Base-by-base conservation (phyloP, 1,140 invertebrate species). In the Glossosoma conforme region DNA sequence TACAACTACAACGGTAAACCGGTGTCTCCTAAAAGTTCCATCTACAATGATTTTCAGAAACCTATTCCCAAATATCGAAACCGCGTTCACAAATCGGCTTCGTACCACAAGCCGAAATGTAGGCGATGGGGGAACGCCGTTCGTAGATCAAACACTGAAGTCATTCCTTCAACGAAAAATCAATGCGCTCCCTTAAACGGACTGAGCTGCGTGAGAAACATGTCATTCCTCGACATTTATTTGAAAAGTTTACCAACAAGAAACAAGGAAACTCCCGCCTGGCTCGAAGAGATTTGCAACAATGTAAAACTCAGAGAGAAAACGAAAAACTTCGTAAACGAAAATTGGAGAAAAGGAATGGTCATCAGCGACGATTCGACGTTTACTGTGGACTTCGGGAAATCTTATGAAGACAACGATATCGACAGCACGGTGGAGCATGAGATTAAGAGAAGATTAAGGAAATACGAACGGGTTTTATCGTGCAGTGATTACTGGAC, bases 171-270 rank as follows among this genome's bases (percentile, higher is more conserved):
- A 13, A 30, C 30, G 13, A 52, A 51, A 46, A 37, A 44, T 4
- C 33, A 52, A 11, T 44, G n/a, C 24, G 18, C 14, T 25, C 38
- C 44, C 8, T n/a, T 19, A 9, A 17, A 15, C 5, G n/a, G n/a
- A 33, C 10, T 37, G 28, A 18, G 33, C 38, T 18, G 21, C 10
- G 37, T 44, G 3, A 47, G 49, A 33, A 72, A 74, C 52, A 61
- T 72, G 59, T 70, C 66, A 18, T 75, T 75, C 58, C 62, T 75
- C 20, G 70, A 74, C 48, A 75, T 71, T 58, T 75, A 75, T 52
- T 63, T 75, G 54, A 73, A 68, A 64, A 74, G 72, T 61, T 65
- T 74, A 67, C 67, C 66, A 43, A 58, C 60, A 8, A 63, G 67
- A 43, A 63, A 52, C 15, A 59, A 55, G 44, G 48, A 54, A 20